phyloP scores from a whole-genome alignment of 2,888 invertebrate genomes.

The Leptothorax acervorum region DNA sequence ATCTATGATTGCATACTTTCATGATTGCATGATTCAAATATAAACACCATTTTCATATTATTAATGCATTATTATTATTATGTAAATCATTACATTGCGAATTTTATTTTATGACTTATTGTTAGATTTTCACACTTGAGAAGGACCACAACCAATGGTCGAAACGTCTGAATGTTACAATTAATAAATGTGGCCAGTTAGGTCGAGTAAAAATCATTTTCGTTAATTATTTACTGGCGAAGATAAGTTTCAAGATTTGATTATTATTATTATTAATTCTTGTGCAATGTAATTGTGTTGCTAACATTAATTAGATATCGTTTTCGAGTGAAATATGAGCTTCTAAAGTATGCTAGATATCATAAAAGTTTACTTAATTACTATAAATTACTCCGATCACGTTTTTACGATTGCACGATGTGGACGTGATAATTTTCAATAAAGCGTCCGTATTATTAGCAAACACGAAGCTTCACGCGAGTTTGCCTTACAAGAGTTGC shows the following conservation, averaged over 20 bases:
- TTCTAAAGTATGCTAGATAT: not conserved
- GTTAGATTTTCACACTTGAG: no score
- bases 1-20: not conserved
- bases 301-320: not conserved
- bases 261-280: not conserved
- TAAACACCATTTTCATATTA: not conserved
- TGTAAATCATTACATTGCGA: no score
- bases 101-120: no score
- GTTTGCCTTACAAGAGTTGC: not conserved
- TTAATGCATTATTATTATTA: not conserved
- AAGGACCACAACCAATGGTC: no score
- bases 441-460: slow-evolving; percentile 22
- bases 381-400: not conserved
- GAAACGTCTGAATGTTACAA: no score
- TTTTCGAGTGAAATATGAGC: not conserved
- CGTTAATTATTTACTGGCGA: no score
- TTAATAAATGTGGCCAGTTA: no score
- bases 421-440: slow-evolving; percentile 34
- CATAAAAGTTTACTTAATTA: not conserved
- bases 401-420: not conserved
- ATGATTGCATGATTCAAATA: not conserved
- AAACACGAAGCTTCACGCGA: slow-evolving; percentile 16
- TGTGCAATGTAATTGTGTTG: not conserved
- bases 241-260: no score
- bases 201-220: no score